Conservation (phyloP, 2,888 invertebrate genomes). For the Hofmannophila pseudospretella region DNA sequence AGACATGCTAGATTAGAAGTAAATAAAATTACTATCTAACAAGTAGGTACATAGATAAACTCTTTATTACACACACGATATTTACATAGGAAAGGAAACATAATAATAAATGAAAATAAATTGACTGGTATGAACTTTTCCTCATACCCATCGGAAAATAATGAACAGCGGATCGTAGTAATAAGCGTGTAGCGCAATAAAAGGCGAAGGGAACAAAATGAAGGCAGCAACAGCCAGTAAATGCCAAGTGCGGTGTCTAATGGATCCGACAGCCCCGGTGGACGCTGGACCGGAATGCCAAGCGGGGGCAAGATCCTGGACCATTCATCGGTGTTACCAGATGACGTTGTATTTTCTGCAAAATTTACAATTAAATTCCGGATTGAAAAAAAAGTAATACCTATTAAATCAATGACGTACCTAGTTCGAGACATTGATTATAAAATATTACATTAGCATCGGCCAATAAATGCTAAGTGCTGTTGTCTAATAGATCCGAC, state of each 20-base stretch:
- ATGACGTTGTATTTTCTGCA: not conserved
- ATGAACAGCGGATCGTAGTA: not conserved
- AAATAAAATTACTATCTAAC: too few relatives aligned
- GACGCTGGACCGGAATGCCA: slow-evolving; percentile 24
- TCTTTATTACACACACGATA: too few relatives aligned
- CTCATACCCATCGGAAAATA: not conserved
- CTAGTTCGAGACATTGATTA: too few relatives aligned
- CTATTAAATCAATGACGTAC: too few relatives aligned
- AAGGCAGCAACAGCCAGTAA: slow-evolving; percentile 23
- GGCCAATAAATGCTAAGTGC: slow-evolving; percentile 20
- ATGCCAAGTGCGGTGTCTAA: slow-evolving; percentile 21
- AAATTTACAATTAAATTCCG: not conserved
- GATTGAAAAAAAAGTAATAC: not conserved
- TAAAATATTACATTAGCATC: too few relatives aligned
- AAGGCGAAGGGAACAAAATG: slow-evolving; percentile 21
- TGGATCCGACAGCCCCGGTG: slow-evolving; percentile 17
- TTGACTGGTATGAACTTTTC: too few relatives aligned
- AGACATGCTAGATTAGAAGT: too few relatives aligned
- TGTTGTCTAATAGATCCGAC: slow-evolving; percentile 23
- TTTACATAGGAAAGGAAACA: too few relatives aligned
- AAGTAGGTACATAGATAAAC: too few relatives aligned
- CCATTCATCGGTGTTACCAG: slow-evolving; percentile 1
- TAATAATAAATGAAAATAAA: too few relatives aligned
- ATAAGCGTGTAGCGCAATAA: slow-evolving; percentile 10
- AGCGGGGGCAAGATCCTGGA: slow-evolving; percentile 12